phyloP scores from a whole-genome alignment of 2,888 invertebrate genomes.

The Dasysyrphus albostriatus region DNA sequence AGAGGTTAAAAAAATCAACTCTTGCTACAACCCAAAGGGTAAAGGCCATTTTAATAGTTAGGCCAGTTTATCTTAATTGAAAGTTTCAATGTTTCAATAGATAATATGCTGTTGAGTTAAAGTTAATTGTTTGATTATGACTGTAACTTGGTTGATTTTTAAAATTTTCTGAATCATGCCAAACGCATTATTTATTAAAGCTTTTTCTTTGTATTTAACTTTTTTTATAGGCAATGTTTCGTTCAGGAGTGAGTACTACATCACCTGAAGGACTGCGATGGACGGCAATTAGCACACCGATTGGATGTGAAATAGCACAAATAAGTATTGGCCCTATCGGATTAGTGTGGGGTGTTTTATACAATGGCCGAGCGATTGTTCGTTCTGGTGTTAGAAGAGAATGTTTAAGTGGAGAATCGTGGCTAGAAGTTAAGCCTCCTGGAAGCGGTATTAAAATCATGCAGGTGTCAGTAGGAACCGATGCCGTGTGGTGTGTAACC shows the following conservation, averaged over 20 bases:
- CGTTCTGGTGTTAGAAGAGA: constrained; percentile 93
- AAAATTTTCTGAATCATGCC: too few species aligned
- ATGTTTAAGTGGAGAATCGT: constrained; percentile 86
- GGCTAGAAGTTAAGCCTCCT: constrained; percentile 92
- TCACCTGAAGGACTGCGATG: constrained; percentile 95
- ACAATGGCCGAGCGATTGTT: constrained; percentile 92
- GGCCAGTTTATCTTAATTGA: too few species aligned
- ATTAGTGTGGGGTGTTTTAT: constrained; percentile 93
- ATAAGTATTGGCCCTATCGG: constrained; percentile 94
- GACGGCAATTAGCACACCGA: constrained; percentile 90
- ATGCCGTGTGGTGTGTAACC: constrained; percentile 91
- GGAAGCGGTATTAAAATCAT: constrained; percentile 88
- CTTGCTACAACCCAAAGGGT: too few species aligned
- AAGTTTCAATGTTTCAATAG: too few species aligned
- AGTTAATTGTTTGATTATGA: too few species aligned
- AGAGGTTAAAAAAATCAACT: too few species aligned
- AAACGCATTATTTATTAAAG: too few species aligned
- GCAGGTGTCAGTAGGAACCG: constrained; percentile 92
- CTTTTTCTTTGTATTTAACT: neutral
- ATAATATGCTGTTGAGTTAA: too few species aligned
- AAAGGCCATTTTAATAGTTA: too few species aligned
- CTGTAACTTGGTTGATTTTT: too few species aligned
- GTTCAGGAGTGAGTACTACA: constrained; percentile 91
- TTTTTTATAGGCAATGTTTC: constrained; percentile 89
- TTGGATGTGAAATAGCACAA: constrained; percentile 92